Percentiles rank a stretch among this genome's conserved stretches.
Conservation (phyloP, 2,797 vertebrate genomes). For the Myotis vivesi region DNA sequence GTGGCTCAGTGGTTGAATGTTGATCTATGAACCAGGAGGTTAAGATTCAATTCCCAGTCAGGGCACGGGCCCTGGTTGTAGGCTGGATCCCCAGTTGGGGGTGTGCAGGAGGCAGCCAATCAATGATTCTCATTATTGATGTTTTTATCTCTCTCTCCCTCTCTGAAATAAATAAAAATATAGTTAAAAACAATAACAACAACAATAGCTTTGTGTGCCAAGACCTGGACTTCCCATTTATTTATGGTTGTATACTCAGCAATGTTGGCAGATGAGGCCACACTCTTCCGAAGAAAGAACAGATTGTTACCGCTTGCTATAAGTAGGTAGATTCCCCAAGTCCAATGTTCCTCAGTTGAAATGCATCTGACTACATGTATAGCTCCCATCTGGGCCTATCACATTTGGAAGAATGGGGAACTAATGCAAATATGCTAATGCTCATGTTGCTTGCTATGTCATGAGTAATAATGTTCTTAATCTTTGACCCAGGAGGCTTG, state of each 20-base stretch:
- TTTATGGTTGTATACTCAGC: background rate
- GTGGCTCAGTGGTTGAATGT: background rate
- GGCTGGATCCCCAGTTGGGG: background rate
- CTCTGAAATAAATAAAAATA: background rate
- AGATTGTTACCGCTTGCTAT: background rate
- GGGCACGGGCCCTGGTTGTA: too few relatives aligned
- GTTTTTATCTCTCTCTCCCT: background rate
- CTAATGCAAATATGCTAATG: fast-evolving
- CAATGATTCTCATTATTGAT: background rate
- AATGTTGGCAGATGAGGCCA: background rate
- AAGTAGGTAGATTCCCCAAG: background rate
- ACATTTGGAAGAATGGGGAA: background rate
- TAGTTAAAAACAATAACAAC: background rate
- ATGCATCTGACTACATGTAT: background rate
- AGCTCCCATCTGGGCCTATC: background rate
- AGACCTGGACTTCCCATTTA: background rate
- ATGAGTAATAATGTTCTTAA: background rate
- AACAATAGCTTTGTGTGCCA: background rate
- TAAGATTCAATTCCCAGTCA: too few relatives aligned
- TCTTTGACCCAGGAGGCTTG: background rate
- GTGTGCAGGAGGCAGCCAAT: background rate
- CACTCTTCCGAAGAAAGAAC: background rate
- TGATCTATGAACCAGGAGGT: background rate
- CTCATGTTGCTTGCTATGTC: background rate
- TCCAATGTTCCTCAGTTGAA: background rate